Conservation (phyloP, 2,797 vertebrate genomes). For the Thunnus albacares region DNA sequence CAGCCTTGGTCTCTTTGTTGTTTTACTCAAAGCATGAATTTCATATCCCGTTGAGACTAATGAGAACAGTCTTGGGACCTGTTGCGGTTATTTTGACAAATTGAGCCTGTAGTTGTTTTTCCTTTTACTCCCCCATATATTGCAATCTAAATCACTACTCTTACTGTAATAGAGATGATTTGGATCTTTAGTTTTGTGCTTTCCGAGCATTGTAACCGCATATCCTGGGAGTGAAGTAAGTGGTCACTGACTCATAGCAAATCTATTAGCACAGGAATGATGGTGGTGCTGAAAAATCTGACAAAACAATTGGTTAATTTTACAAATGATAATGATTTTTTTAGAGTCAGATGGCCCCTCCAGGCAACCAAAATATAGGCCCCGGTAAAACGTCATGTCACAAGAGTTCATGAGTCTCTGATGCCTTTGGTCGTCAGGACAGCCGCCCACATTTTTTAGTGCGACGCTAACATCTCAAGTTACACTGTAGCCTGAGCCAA, state of each 20-base stretch:
- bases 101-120: slow-evolving; percentile 76
- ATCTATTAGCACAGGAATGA: slow-evolving; percentile 88
- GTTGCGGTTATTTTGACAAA: slow-evolving; percentile 79
- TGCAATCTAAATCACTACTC: slow-evolving; percentile 71
- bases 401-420: slow-evolving; percentile 81
- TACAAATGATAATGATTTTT: slow-evolving; percentile 90
- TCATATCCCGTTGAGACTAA: slow-evolving; percentile 75
- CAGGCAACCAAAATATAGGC: slow-evolving; percentile 82
- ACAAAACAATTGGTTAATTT: slow-evolving; percentile 91
- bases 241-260: slow-evolving; percentile 67
- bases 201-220: slow-evolving; percentile 67
- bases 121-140: slow-evolving; percentile 70
- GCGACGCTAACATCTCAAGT: slow-evolving; percentile 83
- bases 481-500: slow-evolving; percentile 82
- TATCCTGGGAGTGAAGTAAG: slow-evolving; percentile 78
- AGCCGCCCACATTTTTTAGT: slow-evolving; percentile 85
- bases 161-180: slow-evolving; percentile 68
- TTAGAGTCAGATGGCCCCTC: slow-evolving; percentile 70
- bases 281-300: slow-evolving; percentile 85
- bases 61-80: slow-evolving; percentile 70
- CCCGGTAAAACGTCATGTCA: slow-evolving; percentile 72
- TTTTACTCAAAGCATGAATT: slow-evolving; percentile 61
- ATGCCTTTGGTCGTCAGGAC: slow-evolving; percentile 80
- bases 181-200: slow-evolving; percentile 64
- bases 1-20: slow-evolving; percentile 51